Evolutionary conservation across 2,888 invertebrate genomes (phyloP), one percentile per base, ranked within the genome.

Genomic region (Hoplodrina blanda): DNA sequence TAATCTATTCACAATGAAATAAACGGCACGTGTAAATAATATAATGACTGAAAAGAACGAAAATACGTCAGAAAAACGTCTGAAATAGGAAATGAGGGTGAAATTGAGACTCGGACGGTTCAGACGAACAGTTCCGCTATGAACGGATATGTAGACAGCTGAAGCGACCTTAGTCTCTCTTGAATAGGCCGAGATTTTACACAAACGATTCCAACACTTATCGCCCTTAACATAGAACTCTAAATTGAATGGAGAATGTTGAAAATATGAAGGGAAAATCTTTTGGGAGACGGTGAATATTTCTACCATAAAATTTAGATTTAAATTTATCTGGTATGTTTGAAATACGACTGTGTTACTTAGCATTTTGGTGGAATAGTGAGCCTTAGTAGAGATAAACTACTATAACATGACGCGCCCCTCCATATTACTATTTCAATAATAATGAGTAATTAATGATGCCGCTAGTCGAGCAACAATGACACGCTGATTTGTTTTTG

Each of bases 41-140:
- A 75, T 72, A 73, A 85, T 76, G 65, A 69, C 62, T 76, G 56
- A 69, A 64, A 76, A 67, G 55, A 73, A 75, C 57, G 75, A 76
- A 80, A 83, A 82, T 69, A 75, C 50, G 71, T 64, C 71, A 53
- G 62, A 79, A 79, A 78, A 82, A 73, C 19, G 70, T 67, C 73
- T 73, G 75, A 78, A 78, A 82, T 64, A 71, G 88, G 89, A 89
- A 89, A 87, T 86, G 87, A 87, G 84, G 73, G 75, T 81, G 80
- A 85, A 86, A 88, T 89, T 85, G 89, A 86, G 89, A 85, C 81
- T 83, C 66, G 73, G 62, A 72, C 71, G 77, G 79, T 82, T 78
- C 79, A 80, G 81, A 78, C 80, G 72, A 80, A 62, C 72, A 79
- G 83, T 85, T 87, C 89, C 89, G 86, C 59, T 76, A 65, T 67